A percentile compares a stretch with the other conserved stretches of the same genome.
phyloP scores from a whole-genome alignment of 2,888 invertebrate genomes.

The Spodoptera picta region DNA sequence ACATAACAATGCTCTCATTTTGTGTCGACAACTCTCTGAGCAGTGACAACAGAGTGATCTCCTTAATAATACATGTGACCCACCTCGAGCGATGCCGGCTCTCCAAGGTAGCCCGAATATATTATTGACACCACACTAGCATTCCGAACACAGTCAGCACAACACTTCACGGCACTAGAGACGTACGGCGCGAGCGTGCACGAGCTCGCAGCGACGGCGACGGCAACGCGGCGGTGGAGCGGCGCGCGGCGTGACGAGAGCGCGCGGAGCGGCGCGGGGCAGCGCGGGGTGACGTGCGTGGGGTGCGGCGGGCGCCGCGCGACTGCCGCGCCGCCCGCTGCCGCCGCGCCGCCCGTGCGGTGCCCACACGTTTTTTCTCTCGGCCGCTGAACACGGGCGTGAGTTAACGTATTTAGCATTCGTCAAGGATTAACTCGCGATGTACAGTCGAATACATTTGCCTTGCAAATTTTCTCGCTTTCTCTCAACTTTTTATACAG shows the following conservation, averaged over 20 bases:
- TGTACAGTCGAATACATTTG: conserved; percentile 53
- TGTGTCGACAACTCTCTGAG: conserved; percentile 53
- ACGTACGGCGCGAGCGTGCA: conserved; percentile 20
- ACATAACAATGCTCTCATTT: conserved; percentile 49
- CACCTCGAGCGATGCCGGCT: conserved; percentile 79
- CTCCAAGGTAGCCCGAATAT: conserved; percentile 69
- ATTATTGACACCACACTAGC: conserved; percentile 71
- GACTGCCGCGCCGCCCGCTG: conserved; percentile 65
- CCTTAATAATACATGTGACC: conserved; percentile 64
- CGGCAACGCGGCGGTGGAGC: not conserved
- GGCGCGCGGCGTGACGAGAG: conserved; percentile 26
- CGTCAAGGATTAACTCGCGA: conserved; percentile 52
- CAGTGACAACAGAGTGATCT: conserved; percentile 50
- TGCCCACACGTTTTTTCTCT: conserved; percentile 50
- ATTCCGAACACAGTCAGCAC: conserved; percentile 62
- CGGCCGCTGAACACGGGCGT: conserved; percentile 42
- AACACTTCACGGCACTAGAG: conserved; percentile 63
- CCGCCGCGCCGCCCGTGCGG: conserved; percentile 32
- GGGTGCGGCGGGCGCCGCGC: conserved; percentile 73
- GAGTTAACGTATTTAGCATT: conserved; percentile 57
- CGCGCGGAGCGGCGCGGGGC: conserved; percentile 1
- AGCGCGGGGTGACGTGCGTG: conserved; percentile 27
- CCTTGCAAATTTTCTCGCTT: conserved; percentile 31
- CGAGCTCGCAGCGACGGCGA: conserved; percentile 24
- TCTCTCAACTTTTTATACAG: conserved; percentile 31